A percentile compares a stretch with the other conserved stretches of the same genome.
Evolutionary conservation across 2,113 vertebrate species (phyloP).

Genomic region (Nansenia antarctica): DNA sequence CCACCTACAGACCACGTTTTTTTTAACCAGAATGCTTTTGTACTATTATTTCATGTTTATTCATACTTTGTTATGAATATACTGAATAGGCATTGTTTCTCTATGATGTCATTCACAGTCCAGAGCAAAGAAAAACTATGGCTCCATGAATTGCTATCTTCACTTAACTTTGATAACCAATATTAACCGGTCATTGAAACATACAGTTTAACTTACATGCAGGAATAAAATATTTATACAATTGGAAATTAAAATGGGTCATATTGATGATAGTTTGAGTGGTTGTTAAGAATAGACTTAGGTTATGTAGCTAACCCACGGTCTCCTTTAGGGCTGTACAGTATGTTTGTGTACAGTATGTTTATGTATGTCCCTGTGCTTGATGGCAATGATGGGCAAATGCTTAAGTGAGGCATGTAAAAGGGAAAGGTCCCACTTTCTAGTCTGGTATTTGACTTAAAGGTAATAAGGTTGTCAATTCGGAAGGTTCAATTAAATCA

Average conservation of each 20-base stretch:
- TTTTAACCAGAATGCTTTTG: background rate
- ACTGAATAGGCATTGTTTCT: constrained; percentile 22
- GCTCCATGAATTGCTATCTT: background rate
- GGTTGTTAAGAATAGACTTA: background rate
- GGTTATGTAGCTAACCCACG: too few relatives aligned
- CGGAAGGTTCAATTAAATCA: too few relatives aligned
- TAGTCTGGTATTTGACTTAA: too few relatives aligned
- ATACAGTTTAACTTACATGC: background rate
- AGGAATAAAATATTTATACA: background rate
- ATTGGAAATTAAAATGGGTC: background rate
- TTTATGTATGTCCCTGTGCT: too few relatives aligned
- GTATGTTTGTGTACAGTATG: too few relatives aligned
- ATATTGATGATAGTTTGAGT: background rate
- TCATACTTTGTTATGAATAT: constrained; percentile 14
- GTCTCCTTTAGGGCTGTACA: too few relatives aligned
- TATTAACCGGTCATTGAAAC: background rate
- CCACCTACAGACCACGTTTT: background rate
- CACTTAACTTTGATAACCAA: too few relatives aligned
- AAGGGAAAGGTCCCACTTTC: too few relatives aligned
- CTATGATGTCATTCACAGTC: background rate
- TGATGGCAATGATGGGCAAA: background rate
- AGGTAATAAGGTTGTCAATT: too few relatives aligned
- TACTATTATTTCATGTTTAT: constrained; percentile 8
- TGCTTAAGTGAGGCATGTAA: background rate
- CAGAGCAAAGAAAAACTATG: background rate